These are phyloP conservation scores for Haplotaxodon microlepis DNA, from an alignment of 2,113 vertebrate species.

Conservation along the genomic window DNA sequence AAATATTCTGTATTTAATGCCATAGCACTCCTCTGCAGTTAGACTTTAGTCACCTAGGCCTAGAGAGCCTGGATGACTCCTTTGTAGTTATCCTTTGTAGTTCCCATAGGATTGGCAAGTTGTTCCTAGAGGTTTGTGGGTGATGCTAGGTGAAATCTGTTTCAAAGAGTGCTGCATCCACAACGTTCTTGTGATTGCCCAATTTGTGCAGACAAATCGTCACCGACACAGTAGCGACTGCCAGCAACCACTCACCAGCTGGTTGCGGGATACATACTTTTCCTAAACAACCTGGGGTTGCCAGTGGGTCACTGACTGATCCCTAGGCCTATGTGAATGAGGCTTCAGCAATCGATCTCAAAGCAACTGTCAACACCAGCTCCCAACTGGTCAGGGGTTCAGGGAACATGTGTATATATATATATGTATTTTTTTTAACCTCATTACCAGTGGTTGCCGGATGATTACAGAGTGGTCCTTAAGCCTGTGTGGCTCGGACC, in stretches of 20 bases:
- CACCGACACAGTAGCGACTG: neutral
- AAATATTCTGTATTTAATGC: neutral
- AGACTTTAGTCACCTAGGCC: neutral
- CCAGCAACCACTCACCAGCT: neutral
- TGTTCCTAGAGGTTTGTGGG: neutral
- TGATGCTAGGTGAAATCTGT: neutral
- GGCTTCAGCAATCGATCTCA: neutral
- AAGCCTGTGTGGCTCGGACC: neutral
- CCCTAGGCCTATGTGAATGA: neutral
- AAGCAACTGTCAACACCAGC: neutral
- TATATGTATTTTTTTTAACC: neutral
- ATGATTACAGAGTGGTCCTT: neutral
- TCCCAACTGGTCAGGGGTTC: neutral
- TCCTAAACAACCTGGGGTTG: neutral
- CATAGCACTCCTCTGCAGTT: neutral
- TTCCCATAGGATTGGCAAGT: neutral
- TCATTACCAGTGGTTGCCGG: neutral
- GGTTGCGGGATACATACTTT: neutral
- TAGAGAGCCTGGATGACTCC: neutral
- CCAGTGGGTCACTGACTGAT: neutral
- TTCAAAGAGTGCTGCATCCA: neutral
- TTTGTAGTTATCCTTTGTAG: neutral
- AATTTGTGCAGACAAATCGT: neutral
- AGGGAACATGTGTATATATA: fast-evolving
- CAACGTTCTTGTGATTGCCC: neutral